These are phyloP conservation scores for Atherinosoma microstoma DNA, from an alignment of 2,797 vertebrate species.

Conservation along the genomic window DNA sequence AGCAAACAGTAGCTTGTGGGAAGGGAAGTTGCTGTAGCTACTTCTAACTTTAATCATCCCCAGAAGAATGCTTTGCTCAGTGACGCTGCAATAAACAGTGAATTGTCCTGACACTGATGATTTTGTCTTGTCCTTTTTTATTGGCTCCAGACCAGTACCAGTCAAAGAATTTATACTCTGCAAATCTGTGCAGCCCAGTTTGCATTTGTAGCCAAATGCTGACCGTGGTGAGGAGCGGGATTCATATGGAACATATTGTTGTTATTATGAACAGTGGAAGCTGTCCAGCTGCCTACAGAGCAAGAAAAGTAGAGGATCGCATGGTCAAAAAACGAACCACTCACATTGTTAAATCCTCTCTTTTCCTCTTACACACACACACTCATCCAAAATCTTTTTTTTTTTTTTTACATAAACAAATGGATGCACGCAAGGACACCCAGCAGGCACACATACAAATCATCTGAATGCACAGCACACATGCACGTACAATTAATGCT, in stretches of 20 bases:
- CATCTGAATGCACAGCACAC: constrained; percentile 42
- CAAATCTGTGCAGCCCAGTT: constrained; percentile 48
- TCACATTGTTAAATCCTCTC: constrained; percentile 39
- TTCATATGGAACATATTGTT: constrained; percentile 78
- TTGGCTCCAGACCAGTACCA: constrained; percentile 52
- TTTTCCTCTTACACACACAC: constrained; percentile 7
- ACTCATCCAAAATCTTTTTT: constrained; percentile 9
- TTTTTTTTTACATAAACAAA: constrained; percentile 58
- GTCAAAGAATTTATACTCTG: constrained; percentile 56
- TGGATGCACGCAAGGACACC: constrained; percentile 64
- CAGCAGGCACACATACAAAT: constrained; percentile 51
- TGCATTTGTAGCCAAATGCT: constrained; percentile 54
- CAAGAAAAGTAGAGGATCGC: constrained; percentile 62
- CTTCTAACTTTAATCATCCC: constrained; percentile 33
- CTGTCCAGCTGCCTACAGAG: constrained; percentile 71
- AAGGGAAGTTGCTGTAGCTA: constrained; percentile 7
- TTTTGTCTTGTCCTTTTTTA: constrained; percentile 60
- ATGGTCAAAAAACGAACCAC: constrained; percentile 59
- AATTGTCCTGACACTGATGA: constrained; percentile 50
- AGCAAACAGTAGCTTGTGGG: constrained; percentile 33
- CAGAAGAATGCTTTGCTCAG: constrained; percentile 25
- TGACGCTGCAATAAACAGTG: constrained; percentile 28
- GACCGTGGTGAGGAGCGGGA: constrained; percentile 63
- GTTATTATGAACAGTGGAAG: constrained; percentile 73
- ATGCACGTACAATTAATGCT: constrained; percentile 68